These are phyloP conservation scores for Ceratosolen solmsi DNA, from an alignment of 1,140 invertebrate genomes.

Conservation along the genomic window DNA sequence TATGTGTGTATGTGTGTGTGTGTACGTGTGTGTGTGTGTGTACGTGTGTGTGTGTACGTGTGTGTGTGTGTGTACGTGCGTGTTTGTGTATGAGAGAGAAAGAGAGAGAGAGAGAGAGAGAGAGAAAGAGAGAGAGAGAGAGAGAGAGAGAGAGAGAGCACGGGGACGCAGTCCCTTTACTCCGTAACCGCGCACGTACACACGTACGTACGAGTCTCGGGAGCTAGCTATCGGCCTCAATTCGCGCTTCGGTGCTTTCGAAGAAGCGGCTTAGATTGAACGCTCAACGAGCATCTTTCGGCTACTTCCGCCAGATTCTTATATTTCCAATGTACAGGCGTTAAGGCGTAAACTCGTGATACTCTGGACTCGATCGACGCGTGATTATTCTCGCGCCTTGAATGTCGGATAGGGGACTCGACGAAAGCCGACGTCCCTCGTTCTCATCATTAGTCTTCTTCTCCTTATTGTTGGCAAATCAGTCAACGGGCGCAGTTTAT, in stretches of 20 bases:
- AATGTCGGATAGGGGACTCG: neutral
- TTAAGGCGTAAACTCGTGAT: too few species aligned
- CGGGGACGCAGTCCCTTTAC: neutral
- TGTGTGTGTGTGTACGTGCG: too few species aligned
- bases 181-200: neutral
- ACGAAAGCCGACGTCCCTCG: too few species aligned
- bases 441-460: neutral
- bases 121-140: neutral
- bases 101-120: neutral
- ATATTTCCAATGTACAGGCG: neutral
- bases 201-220: neutral
- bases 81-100: too few species aligned
- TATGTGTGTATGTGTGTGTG: too few species aligned
- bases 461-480: neutral
- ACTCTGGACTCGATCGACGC: neutral
- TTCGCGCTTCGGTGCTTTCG: conserved; percentile 54
- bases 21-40: too few species aligned
- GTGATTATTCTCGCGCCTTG: neutral
- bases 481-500: neutral
- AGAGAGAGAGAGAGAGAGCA: conserved; percentile 1
- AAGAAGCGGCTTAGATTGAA: conserved; percentile 56
- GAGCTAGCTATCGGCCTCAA: conserved; percentile 17
- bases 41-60: too few species aligned
- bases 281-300: conserved; percentile 34
- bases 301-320: conserved; percentile 28